These are phyloP conservation scores for Dipodomys stephensi DNA, from an alignment of 2,113 vertebrate species.

Conservation along the genomic window DNA sequence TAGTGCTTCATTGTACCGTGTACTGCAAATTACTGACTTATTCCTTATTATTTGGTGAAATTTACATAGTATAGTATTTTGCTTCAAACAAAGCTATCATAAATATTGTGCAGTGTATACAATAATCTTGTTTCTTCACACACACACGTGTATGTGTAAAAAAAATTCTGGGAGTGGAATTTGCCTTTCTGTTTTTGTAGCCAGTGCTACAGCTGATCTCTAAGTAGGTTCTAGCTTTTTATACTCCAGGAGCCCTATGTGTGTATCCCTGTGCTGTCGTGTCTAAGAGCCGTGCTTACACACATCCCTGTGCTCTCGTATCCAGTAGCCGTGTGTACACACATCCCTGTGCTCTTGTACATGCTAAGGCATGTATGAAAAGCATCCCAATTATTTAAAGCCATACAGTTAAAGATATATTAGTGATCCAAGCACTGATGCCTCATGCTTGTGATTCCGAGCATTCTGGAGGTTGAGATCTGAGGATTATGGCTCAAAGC, in stretches of 20 bases:
- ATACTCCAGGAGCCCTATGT: too few species aligned
- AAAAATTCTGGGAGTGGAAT: background rate
- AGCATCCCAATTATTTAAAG: too few species aligned
- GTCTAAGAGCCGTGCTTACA: too few species aligned
- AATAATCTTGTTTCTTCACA: background rate
- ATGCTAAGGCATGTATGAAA: too few species aligned
- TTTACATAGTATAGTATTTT: background rate
- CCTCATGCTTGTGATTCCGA: too few species aligned
- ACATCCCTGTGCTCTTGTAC: too few species aligned
- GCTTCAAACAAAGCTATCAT: background rate
- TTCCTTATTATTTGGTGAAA: background rate
- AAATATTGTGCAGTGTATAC: background rate
- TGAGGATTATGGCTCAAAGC: too few species aligned
- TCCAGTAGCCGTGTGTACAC: rapidly evolving
- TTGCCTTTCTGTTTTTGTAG: constrained; percentile 3
- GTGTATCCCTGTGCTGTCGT: too few species aligned
- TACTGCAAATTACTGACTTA: background rate
- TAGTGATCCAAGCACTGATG: too few species aligned
- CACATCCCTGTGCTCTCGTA: too few species aligned
- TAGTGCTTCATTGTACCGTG: background rate
- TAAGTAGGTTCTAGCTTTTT: rapidly evolving
- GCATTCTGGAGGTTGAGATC: too few species aligned
- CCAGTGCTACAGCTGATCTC: background rate
- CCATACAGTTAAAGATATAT: too few species aligned
- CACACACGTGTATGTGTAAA: background rate